Conservation (phyloP, 2,113 vertebrate species). For the Engraulis encrasicolus region DNA sequence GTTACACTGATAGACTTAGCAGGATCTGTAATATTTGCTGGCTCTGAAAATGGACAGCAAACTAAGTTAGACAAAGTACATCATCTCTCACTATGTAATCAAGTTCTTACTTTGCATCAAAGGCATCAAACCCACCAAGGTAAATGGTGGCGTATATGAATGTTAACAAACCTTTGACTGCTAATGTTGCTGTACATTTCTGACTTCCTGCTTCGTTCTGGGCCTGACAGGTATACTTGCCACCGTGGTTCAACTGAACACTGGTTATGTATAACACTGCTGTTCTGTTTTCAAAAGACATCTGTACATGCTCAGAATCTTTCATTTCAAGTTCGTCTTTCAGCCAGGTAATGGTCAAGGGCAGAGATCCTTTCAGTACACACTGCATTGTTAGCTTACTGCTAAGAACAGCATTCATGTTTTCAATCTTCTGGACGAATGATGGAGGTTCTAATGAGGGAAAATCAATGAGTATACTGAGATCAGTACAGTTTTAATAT, state of each 20-base stretch:
- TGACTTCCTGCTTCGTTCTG: conserved; percentile 96
- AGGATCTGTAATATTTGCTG: conserved; percentile 89
- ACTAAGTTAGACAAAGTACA: background rate
- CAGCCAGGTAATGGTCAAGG: conserved; percentile 89
- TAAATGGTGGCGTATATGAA: conserved; percentile 31
- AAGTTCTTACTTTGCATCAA: background rate
- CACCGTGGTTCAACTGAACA: conserved; percentile 85
- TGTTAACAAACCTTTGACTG: conserved; percentile 93
- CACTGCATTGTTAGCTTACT: conserved; percentile 86
- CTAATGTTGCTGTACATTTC: conserved; percentile 87
- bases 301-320: conserved; percentile 87
- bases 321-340: conserved; percentile 94
- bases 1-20: conserved; percentile 94
- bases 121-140: conserved; percentile 30
- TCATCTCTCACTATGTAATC: background rate
- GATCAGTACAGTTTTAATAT: conserved; percentile 16
- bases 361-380: conserved; percentile 87
- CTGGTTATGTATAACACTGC: conserved; percentile 86
- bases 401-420: conserved; percentile 83
- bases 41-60: conserved; percentile 77
- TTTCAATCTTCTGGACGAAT: conserved; percentile 91
- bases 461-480: conserved; percentile 41
- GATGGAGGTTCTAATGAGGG: conserved; percentile 86
- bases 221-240: conserved; percentile 94
- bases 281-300: conserved; percentile 85